Base-by-base conservation (phyloP, 2,113 vertebrate genomes). In the Strigops habroptila region DNA sequence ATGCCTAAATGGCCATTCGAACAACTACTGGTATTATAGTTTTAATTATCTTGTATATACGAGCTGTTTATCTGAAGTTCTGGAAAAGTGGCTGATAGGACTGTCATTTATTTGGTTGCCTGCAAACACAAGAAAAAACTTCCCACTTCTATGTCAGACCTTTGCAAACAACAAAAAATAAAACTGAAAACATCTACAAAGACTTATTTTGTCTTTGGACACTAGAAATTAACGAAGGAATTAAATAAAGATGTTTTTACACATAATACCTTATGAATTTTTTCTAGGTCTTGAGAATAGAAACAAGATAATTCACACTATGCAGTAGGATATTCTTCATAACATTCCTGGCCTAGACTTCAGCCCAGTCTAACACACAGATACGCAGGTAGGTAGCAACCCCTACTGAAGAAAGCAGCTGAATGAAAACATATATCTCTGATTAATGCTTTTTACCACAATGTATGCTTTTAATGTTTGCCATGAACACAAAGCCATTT, bases 391-490 rank as follows among this genome's bases (percentile, higher is more conserved):
- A 46, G n/a, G 18, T 33, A 68, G 46, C 41, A 65, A 15, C 11
- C 17, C 49, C 46, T 35, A 14, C 12, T 51, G 28, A 59, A 69
- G 28, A 31, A 1, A 73, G 21, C 30, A 73, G 37, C n/a, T 35
- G 14, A 23, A 60, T 31, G 15, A 57, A 83, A 80, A 67, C 3
- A 17, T 6, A 1, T 0, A 0, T 11, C 10, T 19, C 64, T 15
- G 6, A 51, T 31, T 13, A 64, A 68, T 23, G 7, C 8, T 39
- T 77, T 84, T 59, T 28, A 64, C 24, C 24, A 59, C 11, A 59
- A 57, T 1, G 3, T 23, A 25, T 10, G 19, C 37, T 63, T 30
- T 21, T 27, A 9, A 57, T 49, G n/a, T 52, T 44, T 59, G 27
- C 31, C 33, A 35, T 28, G 24, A 68, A 73, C 35, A 59, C 9